Evolutionary conservation across 2,113 vertebrate genomes (phyloP).

Genomic region (Malaclemys terrapin): DNA sequence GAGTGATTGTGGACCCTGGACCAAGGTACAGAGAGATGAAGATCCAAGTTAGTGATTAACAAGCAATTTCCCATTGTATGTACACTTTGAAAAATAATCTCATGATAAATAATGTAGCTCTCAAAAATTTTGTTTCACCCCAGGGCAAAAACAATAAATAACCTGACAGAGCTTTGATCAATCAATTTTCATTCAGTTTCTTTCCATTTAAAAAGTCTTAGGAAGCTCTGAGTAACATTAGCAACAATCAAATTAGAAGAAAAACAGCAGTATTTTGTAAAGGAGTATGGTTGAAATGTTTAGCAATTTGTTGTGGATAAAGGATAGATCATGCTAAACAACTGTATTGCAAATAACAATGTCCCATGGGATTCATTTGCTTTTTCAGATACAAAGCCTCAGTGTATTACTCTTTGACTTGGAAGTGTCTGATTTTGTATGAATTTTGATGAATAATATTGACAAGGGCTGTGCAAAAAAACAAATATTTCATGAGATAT

Average conservation of each 20-base stretch:
- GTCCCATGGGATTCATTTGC: conserved; percentile 39
- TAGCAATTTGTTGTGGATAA: conserved; percentile 48
- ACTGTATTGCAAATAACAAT: conserved; percentile 60
- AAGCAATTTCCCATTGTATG: conserved; percentile 38
- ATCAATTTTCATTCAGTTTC: conserved; percentile 74
- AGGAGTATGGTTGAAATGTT: conserved; percentile 32
- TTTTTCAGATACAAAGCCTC: conserved; percentile 50
- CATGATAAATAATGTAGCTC: conserved; percentile 27
- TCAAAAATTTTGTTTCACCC: conserved; percentile 57
- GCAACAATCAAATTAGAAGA: conserved; percentile 41
- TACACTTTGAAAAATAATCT: conserved; percentile 45
- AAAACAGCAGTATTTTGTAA: conserved; percentile 59
- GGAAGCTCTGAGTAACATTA: conserved; percentile 45
- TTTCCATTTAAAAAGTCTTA: conserved; percentile 63
- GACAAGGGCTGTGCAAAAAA: neutral
- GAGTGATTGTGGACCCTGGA: neutral
- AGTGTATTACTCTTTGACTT: conserved; percentile 31
- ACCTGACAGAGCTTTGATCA: conserved; percentile 69
- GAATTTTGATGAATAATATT: neutral
- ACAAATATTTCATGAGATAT: neutral
- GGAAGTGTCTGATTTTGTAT: conserved; percentile 42
- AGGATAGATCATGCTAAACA: conserved; percentile 63
- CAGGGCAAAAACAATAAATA: conserved; percentile 67
- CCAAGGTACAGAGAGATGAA: neutral
- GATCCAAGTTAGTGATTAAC: conserved; percentile 52